Percentiles rank a stretch among this genome's conserved stretches.
Evolutionary conservation across 2,888 invertebrate genomes (phyloP).

Genomic region (Lymantria dispar): DNA sequence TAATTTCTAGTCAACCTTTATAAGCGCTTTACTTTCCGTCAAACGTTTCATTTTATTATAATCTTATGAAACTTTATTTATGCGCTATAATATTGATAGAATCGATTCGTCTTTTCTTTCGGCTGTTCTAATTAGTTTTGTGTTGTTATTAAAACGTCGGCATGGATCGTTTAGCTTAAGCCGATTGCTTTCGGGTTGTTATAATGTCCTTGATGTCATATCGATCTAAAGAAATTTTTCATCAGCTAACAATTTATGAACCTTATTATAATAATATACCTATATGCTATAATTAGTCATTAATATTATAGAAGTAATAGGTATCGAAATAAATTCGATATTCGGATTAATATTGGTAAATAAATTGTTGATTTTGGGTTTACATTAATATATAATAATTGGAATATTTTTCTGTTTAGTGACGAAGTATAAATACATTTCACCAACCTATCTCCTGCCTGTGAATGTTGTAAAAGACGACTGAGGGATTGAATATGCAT

Average conservation of each 20-base stretch:
- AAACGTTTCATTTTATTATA: constrained; percentile 30
- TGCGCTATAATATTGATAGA: constrained; percentile 25
- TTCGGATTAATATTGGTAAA: constrained; percentile 1
- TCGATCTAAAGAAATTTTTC: constrained; percentile 25
- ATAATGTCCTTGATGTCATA: constrained; percentile 10
- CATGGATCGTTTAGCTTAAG: constrained; percentile 7
- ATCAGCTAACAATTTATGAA: constrained; percentile 24
- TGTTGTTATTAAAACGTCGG: constrained; percentile 24
- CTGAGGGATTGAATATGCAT: no score
- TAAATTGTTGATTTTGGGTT: neutral
- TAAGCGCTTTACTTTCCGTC: constrained; percentile 15
- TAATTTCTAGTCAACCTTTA: constrained; percentile 23
- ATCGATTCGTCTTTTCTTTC: constrained; percentile 37
- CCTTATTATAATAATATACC: constrained; percentile 20
- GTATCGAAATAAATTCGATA: constrained; percentile 1
- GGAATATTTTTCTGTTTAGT: no score
- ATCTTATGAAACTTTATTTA: constrained; percentile 37
- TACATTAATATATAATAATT: neutral
- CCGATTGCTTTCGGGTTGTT: neutral
- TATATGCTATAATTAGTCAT: constrained; percentile 13
- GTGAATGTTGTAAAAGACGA: no score
- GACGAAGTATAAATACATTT: no score
- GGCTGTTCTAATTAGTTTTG: constrained; percentile 33
- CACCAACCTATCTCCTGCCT: no score
- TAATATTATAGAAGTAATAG: neutral